Conservation (phyloP, 2,797 vertebrate species). For the Mareca strepera region DNA sequence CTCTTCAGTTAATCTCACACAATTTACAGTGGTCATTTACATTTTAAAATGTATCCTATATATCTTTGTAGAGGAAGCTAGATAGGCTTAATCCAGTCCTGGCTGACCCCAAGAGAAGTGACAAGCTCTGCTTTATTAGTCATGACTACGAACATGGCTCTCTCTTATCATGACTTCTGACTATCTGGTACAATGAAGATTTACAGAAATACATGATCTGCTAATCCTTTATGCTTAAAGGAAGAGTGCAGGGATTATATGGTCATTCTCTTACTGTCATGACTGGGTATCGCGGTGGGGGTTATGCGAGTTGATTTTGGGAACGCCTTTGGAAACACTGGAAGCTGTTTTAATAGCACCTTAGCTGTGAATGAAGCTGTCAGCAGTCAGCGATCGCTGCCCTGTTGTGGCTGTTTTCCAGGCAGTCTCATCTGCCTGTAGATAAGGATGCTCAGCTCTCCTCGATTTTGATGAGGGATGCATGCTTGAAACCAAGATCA, state of each 20-base stretch:
- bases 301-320: slow-evolving; percentile 40
- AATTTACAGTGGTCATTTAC: neutral
- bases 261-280: slow-evolving; percentile 28
- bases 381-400: neutral
- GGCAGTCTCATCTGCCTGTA: slow-evolving; percentile 9
- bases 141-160: neutral
- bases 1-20: neutral
- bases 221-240: slow-evolving; percentile 47
- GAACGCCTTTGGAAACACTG: slow-evolving; percentile 37
- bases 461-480: neutral
- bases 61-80: neutral
- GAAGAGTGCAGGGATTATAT: slow-evolving; percentile 23
- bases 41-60: neutral
- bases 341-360: slow-evolving; percentile 37
- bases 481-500: neutral
- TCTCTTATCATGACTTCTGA: slow-evolving; percentile 41
- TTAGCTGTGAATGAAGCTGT: slow-evolving; percentile 55
- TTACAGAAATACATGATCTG: slow-evolving; percentile 37
- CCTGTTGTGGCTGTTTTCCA: slow-evolving; percentile 33
- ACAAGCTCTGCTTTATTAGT: slow-evolving; percentile 44
- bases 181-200: slow-evolving; percentile 56
- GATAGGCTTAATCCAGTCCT: slow-evolving; percentile 28
- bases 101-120: slow-evolving; percentile 17
- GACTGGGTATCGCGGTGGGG: neutral
- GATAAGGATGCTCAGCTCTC: slow-evolving; percentile 15